phyloP scores from a whole-genome alignment of 2,113 vertebrate genomes.

The Clinocottus analis region DNA sequence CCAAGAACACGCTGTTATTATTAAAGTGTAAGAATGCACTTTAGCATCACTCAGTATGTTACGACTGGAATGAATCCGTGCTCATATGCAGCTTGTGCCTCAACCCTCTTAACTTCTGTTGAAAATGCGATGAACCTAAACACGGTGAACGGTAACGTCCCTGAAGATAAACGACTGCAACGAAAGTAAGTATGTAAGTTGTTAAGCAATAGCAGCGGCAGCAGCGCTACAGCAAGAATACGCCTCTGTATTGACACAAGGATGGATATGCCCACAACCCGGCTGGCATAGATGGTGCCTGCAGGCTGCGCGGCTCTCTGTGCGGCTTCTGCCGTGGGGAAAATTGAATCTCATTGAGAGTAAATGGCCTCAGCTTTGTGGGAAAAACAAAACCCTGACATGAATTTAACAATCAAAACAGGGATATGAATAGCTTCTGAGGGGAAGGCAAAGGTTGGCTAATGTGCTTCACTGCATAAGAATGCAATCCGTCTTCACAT shows the following conservation, averaged over 20 bases:
- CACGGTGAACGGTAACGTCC: slow-evolving; percentile 1
- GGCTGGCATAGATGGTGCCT: slow-evolving; percentile 33
- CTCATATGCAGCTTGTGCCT: slow-evolving; percentile 15
- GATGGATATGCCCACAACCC: slow-evolving; percentile 20
- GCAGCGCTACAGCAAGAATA: not conserved
- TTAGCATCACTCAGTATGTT: slow-evolving; percentile 37
- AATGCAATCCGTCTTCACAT: slow-evolving; percentile 61
- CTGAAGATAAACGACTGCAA: slow-evolving; percentile 24
- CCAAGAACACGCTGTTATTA: slow-evolving; percentile 25
- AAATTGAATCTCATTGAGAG: slow-evolving; percentile 36
- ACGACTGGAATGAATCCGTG: slow-evolving; percentile 17
- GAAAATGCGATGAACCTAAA: slow-evolving; percentile 11
- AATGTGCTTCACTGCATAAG: slow-evolving; percentile 62
- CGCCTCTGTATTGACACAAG: slow-evolving; percentile 30
- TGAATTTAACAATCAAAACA: slow-evolving; percentile 70
- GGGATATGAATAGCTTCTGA: slow-evolving; percentile 57
- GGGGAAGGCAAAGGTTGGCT: slow-evolving; percentile 63
- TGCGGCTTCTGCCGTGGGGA: slow-evolving; percentile 1
- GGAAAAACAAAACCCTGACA: slow-evolving; percentile 50
- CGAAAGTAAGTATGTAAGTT: not conserved
- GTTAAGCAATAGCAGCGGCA: slow-evolving; percentile 17
- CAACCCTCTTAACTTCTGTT: not conserved
- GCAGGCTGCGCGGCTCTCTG: slow-evolving; percentile 25
- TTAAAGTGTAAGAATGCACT: slow-evolving; percentile 17
- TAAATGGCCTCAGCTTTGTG: slow-evolving; percentile 43